Evolutionary conservation across 2,888 invertebrate genomes (phyloP), one percentile per base, ranked within the genome.

Genomic region (Nephrocerus scutellatus): DNA sequence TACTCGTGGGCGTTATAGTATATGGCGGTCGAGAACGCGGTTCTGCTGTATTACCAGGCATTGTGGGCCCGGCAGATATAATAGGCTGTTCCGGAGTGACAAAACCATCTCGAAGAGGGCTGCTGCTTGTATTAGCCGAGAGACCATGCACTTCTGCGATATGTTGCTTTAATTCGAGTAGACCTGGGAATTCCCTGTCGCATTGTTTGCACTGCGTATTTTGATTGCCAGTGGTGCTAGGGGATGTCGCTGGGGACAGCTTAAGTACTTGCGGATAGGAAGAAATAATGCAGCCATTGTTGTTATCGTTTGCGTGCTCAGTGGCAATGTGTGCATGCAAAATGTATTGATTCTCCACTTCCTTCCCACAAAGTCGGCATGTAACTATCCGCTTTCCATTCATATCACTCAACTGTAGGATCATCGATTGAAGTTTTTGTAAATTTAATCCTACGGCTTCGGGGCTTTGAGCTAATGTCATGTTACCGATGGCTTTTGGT

Each of bases 341-440:
- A 41, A 79, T 79, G 53, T 80, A 80, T 49, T 80, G 77, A 55
- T 82, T 79, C 47, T 83, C 82, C 57, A 79, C 75, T 48, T 83
- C 83, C 46, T 78, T 77, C 22, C 78, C 77, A 54, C 87, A 88
- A 12, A 82, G 68, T 39, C 74, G 77, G 59, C 87, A 87, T 15
- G 71, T 69, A 16, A 73, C 60, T 5, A 70, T 67, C 46, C 74
- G 72, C 43, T 72, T 72, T 0, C 75, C 78, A 50, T 84, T 84
- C 30, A 87, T 70, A 51, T 85, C 88, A 66, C 87, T 93, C 56
- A 89, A 71, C 68, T 86, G 91, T 54, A 84, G 77, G 55, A 87
- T 86, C 90, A 89, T 93, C 14, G 86, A 86, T 66, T 91, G 90
- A 39, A 91, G 68, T 62, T 90, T 89, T 48, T 88, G 84, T 10